phyloP scores from a whole-genome alignment of 2,797 vertebrate genomes.

The Podarcis siculus region DNA sequence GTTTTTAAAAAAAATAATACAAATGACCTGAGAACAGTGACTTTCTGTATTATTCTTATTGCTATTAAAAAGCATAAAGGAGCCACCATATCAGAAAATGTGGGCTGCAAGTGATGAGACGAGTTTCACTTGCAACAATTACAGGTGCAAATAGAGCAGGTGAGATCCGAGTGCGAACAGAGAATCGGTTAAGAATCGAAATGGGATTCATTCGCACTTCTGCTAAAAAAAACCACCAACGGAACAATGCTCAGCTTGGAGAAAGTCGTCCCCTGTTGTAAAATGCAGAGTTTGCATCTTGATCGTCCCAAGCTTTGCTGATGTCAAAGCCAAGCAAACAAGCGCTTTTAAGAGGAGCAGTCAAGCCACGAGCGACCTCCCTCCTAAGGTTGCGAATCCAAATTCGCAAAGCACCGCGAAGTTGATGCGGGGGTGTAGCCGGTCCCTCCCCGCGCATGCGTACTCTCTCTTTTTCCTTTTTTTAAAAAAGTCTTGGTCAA shows the following conservation, averaged over 20 bases:
- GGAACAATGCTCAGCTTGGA: background rate
- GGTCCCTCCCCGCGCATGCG: background rate
- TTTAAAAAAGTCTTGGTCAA: background rate
- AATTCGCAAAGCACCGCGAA: background rate
- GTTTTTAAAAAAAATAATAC: no score
- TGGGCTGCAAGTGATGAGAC: background rate
- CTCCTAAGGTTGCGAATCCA: background rate
- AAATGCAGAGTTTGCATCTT: background rate
- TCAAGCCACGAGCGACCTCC: background rate
- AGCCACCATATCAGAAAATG: background rate
- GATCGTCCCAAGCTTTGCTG: background rate
- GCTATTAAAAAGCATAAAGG: no score
- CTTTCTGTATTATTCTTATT: background rate
- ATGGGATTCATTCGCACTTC: no score
- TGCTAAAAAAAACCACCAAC: background rate
- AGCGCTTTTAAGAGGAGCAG: background rate
- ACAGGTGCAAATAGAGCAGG: background rate
- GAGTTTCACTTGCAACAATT: background rate
- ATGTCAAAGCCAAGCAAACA: background rate
- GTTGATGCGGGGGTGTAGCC: background rate
- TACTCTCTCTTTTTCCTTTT: no score
- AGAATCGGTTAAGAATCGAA: background rate
- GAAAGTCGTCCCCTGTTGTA: background rate
- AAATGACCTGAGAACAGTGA: no score
- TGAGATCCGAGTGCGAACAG: background rate